Base-by-base conservation (phyloP, 2,797 vertebrate genomes). In the Allobates femoralis region DNA sequence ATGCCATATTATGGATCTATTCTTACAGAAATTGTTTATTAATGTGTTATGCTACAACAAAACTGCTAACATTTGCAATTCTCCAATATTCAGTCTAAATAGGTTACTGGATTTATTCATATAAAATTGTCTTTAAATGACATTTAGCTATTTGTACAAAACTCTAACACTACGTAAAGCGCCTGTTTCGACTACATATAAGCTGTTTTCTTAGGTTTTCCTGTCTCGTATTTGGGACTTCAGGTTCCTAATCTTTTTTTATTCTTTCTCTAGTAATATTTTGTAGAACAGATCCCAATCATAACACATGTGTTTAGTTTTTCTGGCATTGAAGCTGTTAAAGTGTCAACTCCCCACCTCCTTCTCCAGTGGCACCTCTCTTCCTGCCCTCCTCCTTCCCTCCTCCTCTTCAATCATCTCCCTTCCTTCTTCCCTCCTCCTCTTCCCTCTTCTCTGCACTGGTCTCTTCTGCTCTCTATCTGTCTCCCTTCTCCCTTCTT, bases 331-430 rank as follows among this genome's bases (percentile, higher is more conserved):
- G 82, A 88, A 76, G 58, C 77, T 79, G 86, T 88, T 88, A 88
- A 88, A 75, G 74, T 28, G n/a, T 18, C 53, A 79, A 51, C 71
- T 79, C 75, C 75, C 86, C 86, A 85, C 86, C 86, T 85, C 86
- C 83, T 81, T 41, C 50, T 81, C 77, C 77, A 76, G 86, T 88
- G 46, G 77, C 86, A 87, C 86, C 83, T 84, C 86, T 84, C n/a
- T 84, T 66, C 81, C 81, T 84, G 37, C 75, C 81, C 66, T 74
- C 58, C 75, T 79, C 23, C 28, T 53, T 46, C 64, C 51, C 60
- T 62, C 84, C 84, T 71, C 84, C 84, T 83, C 79, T 41, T 87
- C 86, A 64, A 80, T 86, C 79, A 71, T 79, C 86, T 79, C 81
- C 78, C 67, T 84, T 86, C 67, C 83, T 69, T 77, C 83, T 82